Conservation (phyloP, 2,113 vertebrate genomes). For the Oncorhynchus kisutch region DNA sequence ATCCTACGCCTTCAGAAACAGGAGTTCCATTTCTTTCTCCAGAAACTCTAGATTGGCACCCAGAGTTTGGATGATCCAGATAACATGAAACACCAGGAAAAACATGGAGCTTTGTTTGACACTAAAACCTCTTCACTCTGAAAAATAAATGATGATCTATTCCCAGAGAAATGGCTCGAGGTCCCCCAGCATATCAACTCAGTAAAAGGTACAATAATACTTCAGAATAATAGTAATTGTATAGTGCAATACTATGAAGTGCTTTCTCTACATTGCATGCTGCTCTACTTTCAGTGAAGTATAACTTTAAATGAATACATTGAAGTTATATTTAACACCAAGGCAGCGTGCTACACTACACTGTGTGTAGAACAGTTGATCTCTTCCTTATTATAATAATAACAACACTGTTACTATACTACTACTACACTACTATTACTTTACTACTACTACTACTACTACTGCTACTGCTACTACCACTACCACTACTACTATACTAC, state of each 20-base stretch:
- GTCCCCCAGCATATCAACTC: conserved; percentile 27
- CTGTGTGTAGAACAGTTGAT: background rate
- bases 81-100: conserved; percentile 52
- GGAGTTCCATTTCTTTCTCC: conserved; percentile 60
- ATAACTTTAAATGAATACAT: background rate
- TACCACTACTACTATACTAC: too few relatives aligned
- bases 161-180: conserved; percentile 50
- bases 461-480: too few relatives aligned
- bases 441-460: too few relatives aligned
- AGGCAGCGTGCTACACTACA: background rate
- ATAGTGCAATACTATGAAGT: background rate
- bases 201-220: too few relatives aligned
- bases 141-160: conserved; percentile 2
- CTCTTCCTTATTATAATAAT: too few relatives aligned
- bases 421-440: too few relatives aligned
- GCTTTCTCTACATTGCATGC: too few relatives aligned
- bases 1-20: conserved; percentile 31
- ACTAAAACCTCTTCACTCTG: background rate
- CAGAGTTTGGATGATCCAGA: conserved; percentile 56
- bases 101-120: conserved; percentile 55
- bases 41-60: conserved; percentile 53
- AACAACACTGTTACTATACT: too few relatives aligned
- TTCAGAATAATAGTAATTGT: background rate
- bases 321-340: background rate
- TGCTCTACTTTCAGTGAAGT: background rate